Evolutionary conservation across 2,888 invertebrate species (phyloP).

Genomic region (Melieria omissa): DNA sequence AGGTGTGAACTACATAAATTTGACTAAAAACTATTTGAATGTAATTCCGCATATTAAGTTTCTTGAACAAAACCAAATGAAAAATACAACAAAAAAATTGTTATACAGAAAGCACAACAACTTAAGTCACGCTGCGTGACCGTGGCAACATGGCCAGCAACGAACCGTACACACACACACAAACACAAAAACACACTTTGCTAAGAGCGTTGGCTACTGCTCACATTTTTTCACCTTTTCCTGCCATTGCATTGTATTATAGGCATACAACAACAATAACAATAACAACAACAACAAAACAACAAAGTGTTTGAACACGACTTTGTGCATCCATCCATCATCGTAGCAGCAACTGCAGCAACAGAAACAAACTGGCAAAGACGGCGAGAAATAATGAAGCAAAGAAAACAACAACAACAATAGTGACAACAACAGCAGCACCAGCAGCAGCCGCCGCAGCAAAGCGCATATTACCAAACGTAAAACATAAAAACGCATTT

Average conservation of each 20-base stretch:
- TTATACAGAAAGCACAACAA: no score
- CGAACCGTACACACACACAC: no score
- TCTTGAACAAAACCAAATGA: background rate
- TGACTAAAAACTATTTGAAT: constrained; percentile 6
- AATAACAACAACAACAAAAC: constrained; percentile 10
- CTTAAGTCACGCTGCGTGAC: no score
- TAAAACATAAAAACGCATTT: constrained; percentile 58
- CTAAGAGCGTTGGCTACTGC: no score
- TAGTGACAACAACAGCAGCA: constrained; percentile 22
- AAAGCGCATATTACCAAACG: background rate
- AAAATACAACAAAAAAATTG: no score
- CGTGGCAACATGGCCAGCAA: no score
- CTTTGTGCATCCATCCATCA: constrained; percentile 47
- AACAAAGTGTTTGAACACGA: constrained; percentile 48
- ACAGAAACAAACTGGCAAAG: constrained; percentile 36
- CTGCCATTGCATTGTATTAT: no score
- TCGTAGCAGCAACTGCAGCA: constrained; percentile 34
- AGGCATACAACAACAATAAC: no score
- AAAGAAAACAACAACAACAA: constrained; percentile 7
- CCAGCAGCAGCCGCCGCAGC: background rate
- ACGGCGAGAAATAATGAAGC: constrained; percentile 19
- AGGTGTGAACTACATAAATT: constrained; percentile 22
- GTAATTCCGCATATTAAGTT: constrained; percentile 10
- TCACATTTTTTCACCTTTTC: no score
- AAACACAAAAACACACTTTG: no score